Evolutionary conservation across 2,888 invertebrate species (phyloP), one percentile per base, ranked within the genome.

Genomic region (Troides helena): DNA sequence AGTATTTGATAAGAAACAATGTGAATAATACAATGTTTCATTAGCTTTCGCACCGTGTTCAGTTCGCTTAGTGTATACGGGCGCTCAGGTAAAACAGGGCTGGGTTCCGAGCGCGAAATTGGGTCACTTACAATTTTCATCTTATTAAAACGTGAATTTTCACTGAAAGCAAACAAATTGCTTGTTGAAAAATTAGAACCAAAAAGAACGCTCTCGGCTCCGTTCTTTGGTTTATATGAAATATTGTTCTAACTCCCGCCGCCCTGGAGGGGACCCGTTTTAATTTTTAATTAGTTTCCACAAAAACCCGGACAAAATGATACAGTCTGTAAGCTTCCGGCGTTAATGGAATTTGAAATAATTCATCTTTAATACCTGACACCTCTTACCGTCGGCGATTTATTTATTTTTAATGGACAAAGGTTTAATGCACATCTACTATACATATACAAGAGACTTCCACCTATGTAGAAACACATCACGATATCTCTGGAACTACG

Each of bases 111-210:
- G 30, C 67, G 64, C 46, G 14, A 67, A 71, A 71, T 71, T 71
- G 70, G 70, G 70, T 67, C 70, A 67, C 67, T 71, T 65, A 71
- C 67, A 71, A 71, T 67, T 71, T 71, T 71, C 63, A 61, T 67
- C 70, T 65, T 71, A 71, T 71, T 71, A 67, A 67, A 53, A 59
- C 57, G 25, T 30, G 46, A 67, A 64, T 67, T 71, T 61, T 50
- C 67, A 65, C 56, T 65, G 67, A 71, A 67, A 67, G 70, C 67
- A 64, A 60, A 71, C 65, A 71, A 71, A 71, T 67, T 71, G 62
- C 64, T 71, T 25, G 50, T 39, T 61, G 61, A 65, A 71, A 71
- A 71, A 67, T 65, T 56, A 58, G 59, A 67, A 67, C 30, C 61
- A 67, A 67, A 71, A 64, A 53, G 6, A n/a, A n/a, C 53, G 46